These are phyloP conservation scores for Microhierax caerulescens DNA, from an alignment of 2,797 vertebrate species.

Conservation along the genomic window DNA sequence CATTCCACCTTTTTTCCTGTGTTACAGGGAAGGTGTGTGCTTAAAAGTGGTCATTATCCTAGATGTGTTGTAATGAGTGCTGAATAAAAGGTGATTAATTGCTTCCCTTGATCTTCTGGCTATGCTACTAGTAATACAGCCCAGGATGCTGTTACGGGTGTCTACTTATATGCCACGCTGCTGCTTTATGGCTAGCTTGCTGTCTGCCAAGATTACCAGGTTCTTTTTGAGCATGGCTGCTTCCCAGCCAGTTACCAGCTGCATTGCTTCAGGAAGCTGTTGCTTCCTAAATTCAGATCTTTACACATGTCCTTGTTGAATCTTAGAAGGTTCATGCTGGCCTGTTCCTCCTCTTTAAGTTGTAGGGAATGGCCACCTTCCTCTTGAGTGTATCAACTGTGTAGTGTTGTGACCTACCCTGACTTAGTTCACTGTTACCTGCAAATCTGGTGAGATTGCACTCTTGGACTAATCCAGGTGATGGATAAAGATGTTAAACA, in stretches of 20 bases:
- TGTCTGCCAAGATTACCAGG: background rate
- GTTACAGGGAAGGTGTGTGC: background rate
- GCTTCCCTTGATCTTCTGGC: background rate
- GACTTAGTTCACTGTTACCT: background rate
- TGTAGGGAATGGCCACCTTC: background rate
- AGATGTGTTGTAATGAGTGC: background rate
- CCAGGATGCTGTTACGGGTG: background rate
- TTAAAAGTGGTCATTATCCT: background rate
- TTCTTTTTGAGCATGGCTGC: background rate
- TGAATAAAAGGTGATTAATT: background rate
- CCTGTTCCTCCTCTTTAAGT: background rate
- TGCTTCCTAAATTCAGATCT: background rate
- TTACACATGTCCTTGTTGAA: background rate
- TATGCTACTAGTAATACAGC: background rate
- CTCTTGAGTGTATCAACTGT: background rate
- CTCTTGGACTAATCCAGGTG: background rate
- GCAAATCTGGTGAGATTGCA: background rate
- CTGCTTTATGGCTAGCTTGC: background rate
- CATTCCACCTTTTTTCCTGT: background rate
- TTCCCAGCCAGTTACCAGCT: background rate
- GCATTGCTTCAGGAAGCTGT: fast-evolving
- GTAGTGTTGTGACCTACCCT: background rate
- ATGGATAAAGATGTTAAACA: background rate
- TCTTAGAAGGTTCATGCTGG: background rate
- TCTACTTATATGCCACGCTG: background rate